Evolutionary conservation across 92 coral and sea anemone genomes (phyloP).

Genomic region (Parazoanthus atlanticus): DNA sequence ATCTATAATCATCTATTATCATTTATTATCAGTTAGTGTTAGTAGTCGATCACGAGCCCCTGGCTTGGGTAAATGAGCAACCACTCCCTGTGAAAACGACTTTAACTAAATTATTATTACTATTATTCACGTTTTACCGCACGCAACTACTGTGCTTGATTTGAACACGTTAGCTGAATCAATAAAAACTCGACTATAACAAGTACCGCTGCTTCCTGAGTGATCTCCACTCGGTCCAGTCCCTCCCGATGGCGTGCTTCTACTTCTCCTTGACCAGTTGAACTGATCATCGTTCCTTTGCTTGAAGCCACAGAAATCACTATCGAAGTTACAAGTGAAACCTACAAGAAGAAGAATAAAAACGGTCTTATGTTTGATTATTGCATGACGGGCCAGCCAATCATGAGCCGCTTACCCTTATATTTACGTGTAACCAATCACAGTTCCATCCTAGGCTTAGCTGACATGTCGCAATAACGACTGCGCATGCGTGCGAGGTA

Average conservation of each 20-base stretch:
- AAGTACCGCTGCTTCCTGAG: neutral
- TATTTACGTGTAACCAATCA: neutral
- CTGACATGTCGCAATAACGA: too few species aligned
- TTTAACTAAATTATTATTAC: too few species aligned
- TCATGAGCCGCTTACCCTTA: neutral
- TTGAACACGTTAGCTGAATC: neutral
- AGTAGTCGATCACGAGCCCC: too few species aligned
- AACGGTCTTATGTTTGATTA: neutral
- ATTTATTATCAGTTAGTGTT: too few species aligned
- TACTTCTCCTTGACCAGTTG: neutral
- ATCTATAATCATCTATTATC: too few species aligned
- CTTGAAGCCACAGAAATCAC: neutral
- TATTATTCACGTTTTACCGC: too few species aligned
- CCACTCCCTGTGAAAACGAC: too few species aligned
- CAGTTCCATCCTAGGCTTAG: too few species aligned
- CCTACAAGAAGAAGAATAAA: neutral
- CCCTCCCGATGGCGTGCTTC: neutral
- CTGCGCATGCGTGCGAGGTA: too few species aligned
- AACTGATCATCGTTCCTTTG: neutral
- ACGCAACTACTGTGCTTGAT: too few species aligned
- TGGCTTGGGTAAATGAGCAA: too few species aligned
- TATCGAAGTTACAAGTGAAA: neutral
- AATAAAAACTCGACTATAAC: neutral
- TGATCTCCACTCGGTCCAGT: conserved; percentile 4
- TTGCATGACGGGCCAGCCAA: neutral